Base-by-base conservation (phyloP, 1,140 invertebrate species). In the Polypedilum vanderplanki region DNA sequence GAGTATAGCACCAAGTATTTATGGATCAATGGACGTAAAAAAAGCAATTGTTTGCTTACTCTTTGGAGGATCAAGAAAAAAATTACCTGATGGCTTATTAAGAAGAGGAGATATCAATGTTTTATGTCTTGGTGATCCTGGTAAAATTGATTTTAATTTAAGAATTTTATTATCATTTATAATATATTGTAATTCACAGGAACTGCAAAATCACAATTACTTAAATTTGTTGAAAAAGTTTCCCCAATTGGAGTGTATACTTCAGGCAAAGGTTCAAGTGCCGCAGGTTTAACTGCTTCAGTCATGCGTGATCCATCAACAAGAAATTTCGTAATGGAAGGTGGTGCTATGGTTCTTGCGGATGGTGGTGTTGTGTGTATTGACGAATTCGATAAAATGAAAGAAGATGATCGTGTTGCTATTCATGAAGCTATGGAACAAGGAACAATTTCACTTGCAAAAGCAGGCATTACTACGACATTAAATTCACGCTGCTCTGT, bases 361-460 rank as follows among this genome's bases (percentile, higher is more conserved):
- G 98, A 99, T 86, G 97, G 97, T 41, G 98, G 98, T 46, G 96
- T 99, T 9, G 97, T 99, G 1, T 99, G 98, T 81, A 99, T 99
- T 83, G 98, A 99, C 83, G 98, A 99, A 83, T 99, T 99, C 85
- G 98, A 99, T 84, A 99, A 99, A 85, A 99, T 99, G 98, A 88
- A 95, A 77, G 98, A 99, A 85, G 97, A 99, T 82, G 98, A 99
- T 83, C 86, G 98, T 78, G 98, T 99, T 2, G 98, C 98, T 18
- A 99, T 99, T 82, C 98, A 99, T 81, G 98, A 99, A 85, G 98
- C 98, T 41, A 99, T 99, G 98, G 98, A 99, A 83, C 98, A 99
- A 80, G 98, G 99, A 84, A 99, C 98, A 0, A 99, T 99, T 78
- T 99, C 97, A 3, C 99, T 99, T 81, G 98, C 98, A 1, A 99